phyloP scores from a whole-genome alignment of 2,888 invertebrate genomes.

The Timandra comae region DNA sequence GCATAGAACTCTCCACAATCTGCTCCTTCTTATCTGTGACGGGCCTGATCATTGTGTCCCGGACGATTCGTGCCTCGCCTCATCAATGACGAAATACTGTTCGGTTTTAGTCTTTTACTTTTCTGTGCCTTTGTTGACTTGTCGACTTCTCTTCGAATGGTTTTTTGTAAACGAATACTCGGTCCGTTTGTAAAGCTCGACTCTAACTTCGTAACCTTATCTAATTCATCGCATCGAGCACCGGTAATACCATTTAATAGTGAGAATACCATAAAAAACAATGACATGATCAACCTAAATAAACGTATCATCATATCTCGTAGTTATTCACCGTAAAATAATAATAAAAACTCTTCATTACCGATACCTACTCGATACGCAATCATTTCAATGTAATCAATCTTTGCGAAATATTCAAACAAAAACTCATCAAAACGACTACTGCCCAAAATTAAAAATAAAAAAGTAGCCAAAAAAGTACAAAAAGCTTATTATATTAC shows the following conservation, averaged over 20 bases:
- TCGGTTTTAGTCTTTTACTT: slow-evolving; percentile 63
- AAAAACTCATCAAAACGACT: slow-evolving; percentile 46
- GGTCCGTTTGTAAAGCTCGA: slow-evolving; percentile 55
- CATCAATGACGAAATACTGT: slow-evolving; percentile 60
- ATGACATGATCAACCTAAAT: slow-evolving; percentile 29
- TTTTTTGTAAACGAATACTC: slow-evolving; percentile 62
- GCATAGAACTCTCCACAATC: slow-evolving; percentile 63
- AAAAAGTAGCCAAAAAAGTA: slow-evolving; percentile 35
- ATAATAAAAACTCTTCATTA: slow-evolving; percentile 24
- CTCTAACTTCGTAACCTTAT: slow-evolving; percentile 64
- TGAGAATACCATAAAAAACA: slow-evolving; percentile 31
- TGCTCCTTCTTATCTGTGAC: slow-evolving; percentile 68
- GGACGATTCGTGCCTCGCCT: slow-evolving; percentile 59
- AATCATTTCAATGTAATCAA: slow-evolving; percentile 43
- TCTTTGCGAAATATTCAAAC: slow-evolving; percentile 46
- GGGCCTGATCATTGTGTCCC: slow-evolving; percentile 65
- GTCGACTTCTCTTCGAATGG: slow-evolving; percentile 59
- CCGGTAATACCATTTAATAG: slow-evolving; percentile 33
- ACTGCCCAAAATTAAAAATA: slow-evolving; percentile 33
- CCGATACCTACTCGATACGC: slow-evolving; percentile 33
- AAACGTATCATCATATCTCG: slow-evolving; percentile 22
- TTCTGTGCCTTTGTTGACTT: slow-evolving; percentile 64
- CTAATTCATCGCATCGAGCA: slow-evolving; percentile 53
- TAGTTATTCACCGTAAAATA: slow-evolving; percentile 21
- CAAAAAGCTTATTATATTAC: slow-evolving; percentile 45